Base-by-base conservation (phyloP, 2,113 vertebrate species). In the Galemys pyrenaicus region DNA sequence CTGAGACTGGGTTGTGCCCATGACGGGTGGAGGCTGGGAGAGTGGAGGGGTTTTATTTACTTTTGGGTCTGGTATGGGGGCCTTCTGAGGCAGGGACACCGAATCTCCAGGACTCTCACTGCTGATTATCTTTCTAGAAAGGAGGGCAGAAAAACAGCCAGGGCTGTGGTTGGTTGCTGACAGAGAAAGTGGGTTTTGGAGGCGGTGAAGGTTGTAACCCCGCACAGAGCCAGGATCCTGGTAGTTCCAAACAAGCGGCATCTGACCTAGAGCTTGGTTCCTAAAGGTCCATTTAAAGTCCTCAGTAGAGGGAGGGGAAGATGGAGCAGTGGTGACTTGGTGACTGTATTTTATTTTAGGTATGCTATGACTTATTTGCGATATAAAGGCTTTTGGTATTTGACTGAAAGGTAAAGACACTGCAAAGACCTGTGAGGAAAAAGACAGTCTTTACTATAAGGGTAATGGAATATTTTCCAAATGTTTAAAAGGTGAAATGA, bases 401-500 rank as follows among this genome's bases (percentile, higher is more conserved):
- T 93, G 62, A 89, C 37, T 78, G 32, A 80, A 93, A 94, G 60
- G 58, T 39, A 86, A 12, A 75, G 20, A 79, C 9, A 87, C 44
- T 78, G 41, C 24, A 78, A 96, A 94, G 37, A 7, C 74, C 81
- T 32, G 10, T 17, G 44, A 28, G 56, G 58, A 39, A 58, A 73
- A 89, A 89, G 60, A 73, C 65, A 77, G 87, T 70, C 94, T 95
- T 96, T 92, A 91, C 84, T 73, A 6, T 91, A 77, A 87, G 60
- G 91, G 91, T 82, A 94, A 96, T 46, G 73, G 49, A 78, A 30
- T 70, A 30, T 67, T 91, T 95, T 86, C 74, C 51, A 75, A 90
- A 86, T 87, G 74, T 19, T 51, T 83, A 28, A n/a, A 91, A 95
- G 92, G 82, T 78, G 84, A 89, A 96, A 74, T 7, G 35, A 82